Evolutionary conservation across 2,888 invertebrate genomes (phyloP).

Genomic region (Napeogenes inachia): DNA sequence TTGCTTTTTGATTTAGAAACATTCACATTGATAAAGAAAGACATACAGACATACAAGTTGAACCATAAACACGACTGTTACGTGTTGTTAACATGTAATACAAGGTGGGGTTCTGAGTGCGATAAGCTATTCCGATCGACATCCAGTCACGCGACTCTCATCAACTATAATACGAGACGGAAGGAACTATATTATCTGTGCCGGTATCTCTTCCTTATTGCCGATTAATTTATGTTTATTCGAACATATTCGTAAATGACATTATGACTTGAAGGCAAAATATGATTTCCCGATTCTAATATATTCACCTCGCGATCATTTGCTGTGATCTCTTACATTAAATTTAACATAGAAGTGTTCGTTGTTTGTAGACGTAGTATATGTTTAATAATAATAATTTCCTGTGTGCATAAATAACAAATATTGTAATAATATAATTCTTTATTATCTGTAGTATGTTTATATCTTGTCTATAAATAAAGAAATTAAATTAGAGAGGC

Average conservation of each 20-base stretch:
- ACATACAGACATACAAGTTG: slow-evolving; percentile 27
- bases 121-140: slow-evolving; percentile 55
- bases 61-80: slow-evolving; percentile 33
- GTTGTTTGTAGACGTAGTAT: too few species aligned
- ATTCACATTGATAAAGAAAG: slow-evolving; percentile 17
- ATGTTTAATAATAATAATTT: too few species aligned
- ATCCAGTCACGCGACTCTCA: slow-evolving; percentile 36
- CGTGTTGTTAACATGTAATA: slow-evolving; percentile 49
- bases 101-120: slow-evolving; percentile 38
- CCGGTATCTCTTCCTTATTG: slow-evolving; percentile 4
- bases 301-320: too few species aligned
- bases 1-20: slow-evolving; percentile 8
- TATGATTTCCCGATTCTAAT: too few species aligned
- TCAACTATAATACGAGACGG: slow-evolving; percentile 10
- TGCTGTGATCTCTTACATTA: too few species aligned
- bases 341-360: too few species aligned
- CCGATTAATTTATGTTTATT: not conserved
- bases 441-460: too few species aligned
- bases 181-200: not conserved
- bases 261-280: too few species aligned
- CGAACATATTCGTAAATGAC: too few species aligned
- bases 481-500: not conserved
- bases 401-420: too few species aligned
- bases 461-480: not conserved
- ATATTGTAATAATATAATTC: too few species aligned